Evolutionary conservation across 2,888 invertebrate genomes (phyloP).

Genomic region (Gonocerus acuteangulatus): DNA sequence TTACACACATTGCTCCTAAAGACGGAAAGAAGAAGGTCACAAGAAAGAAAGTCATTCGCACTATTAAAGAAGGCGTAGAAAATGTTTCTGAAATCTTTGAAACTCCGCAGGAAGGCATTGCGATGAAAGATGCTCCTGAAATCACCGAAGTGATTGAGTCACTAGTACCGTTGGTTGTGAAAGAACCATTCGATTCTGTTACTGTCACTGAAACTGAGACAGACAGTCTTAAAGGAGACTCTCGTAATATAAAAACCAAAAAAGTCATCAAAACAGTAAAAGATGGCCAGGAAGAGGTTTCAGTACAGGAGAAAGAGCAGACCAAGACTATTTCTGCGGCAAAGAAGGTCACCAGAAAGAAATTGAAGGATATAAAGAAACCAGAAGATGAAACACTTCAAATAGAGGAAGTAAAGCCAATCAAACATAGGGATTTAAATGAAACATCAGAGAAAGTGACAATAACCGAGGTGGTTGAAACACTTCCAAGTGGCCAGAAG

Average conservation of each 20-base stretch:
- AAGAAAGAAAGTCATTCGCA: constrained; percentile 42
- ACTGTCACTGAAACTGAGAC: constrained; percentile 38
- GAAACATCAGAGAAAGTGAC: constrained; percentile 13
- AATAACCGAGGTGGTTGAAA: constrained; percentile 3
- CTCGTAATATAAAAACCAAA: constrained; percentile 19
- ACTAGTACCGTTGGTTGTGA: not conserved
- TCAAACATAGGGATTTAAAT: not conserved
- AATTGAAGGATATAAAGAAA: no score
- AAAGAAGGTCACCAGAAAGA: constrained; percentile 23
- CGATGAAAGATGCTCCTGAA: constrained; percentile 28
- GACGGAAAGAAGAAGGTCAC: constrained; percentile 46
- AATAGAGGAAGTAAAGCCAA: not conserved
- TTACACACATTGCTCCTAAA: constrained; percentile 37
- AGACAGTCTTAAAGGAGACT: constrained; percentile 35
- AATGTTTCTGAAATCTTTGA: constrained; percentile 26
- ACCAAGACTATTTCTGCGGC: not conserved
- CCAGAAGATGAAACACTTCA: not conserved
- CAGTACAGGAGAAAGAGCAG: constrained; percentile 28
- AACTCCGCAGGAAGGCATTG: constrained; percentile 41
- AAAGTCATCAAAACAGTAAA: constrained; percentile 27
- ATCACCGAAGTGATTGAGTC: constrained; percentile 38
- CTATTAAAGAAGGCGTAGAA: constrained; percentile 38
- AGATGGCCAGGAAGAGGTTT: constrained; percentile 28
- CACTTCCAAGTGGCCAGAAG: not conserved
- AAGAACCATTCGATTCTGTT: constrained; percentile 16